Base-by-base conservation (phyloP, 2,797 vertebrate genomes). In the Tenualosa thibaudeaui region DNA sequence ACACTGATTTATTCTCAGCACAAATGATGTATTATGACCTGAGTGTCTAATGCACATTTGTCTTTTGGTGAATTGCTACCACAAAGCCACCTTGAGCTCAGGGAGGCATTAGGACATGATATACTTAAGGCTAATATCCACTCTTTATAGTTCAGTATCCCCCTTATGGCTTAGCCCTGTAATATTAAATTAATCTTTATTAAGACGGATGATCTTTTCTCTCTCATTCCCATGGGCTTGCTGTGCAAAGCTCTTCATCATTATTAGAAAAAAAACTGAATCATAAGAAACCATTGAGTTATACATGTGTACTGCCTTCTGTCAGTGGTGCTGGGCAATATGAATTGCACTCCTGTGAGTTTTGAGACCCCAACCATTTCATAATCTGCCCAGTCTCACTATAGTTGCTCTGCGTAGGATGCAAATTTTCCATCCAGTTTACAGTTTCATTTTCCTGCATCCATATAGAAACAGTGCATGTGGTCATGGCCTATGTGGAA, bases 181-280 rank as follows among this genome's bases (percentile, higher is more conserved):
- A 78, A 78, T 78, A 78, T 78, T 78, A 78, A 78, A 78, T 43
- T 43, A 37, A 46, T 78, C 71, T 78, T 78, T 78, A 78, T 78
- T 78, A 78, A 78, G 71, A 78, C 71, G 71, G 71, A 78, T 78
- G 71, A 78, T 78, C 71, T 78, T 78, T 78, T 78, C 71, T 78
- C 40, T 22, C 26, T 40, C 37, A 15, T 46, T 78, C 71, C 71
- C 71, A 78, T 78, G 71, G 37, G 37, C 40, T 43, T 46, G 5
- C 68, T 5, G 68, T 0, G 15, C 68, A 75, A 37, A 75, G 68
- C 37, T 37, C 68, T 19, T 75, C 71, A 78, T 78, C 71, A 78
- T 46, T 22, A 37, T 2, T 15, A 75, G 62, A 68, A 17, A 40
- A 40, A 26, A 12, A 19, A 6, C 2, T 40, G 40, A 6, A 40